Base-by-base conservation (phyloP, 2,888 invertebrate genomes). In the Zootermopsis nevadensis region DNA sequence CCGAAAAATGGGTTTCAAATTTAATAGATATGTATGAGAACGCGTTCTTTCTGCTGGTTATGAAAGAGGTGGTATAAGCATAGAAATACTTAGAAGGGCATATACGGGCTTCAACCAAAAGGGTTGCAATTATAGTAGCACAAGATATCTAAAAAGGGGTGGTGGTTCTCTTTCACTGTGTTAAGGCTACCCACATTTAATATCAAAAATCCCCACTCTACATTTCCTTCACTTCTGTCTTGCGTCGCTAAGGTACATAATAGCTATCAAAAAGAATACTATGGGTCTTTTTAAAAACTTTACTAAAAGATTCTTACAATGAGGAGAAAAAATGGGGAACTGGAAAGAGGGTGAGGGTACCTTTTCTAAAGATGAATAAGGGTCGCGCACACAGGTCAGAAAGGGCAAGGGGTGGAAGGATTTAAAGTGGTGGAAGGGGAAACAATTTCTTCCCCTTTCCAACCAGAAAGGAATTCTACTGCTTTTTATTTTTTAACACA, bases 301-400 rank as follows among this genome's bases (percentile, higher is more conserved):
- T 31, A 74, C 84, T 84, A 84, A 84, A 82, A 84, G 84, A 84
- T 82, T 84, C 77, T 82, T 80, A 84, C 77, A 84, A 79, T 79
- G 66, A 12, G 22, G 42, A 38, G 74, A 38, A 38, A 74, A 77
- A 83, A 83, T 80, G 80, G 81, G 74, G 60, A 83, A 83, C 35
- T 42, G 35, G 19, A 24, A 69, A 2, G 22, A 38, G 74, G 74
- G 81, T 76, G 74, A 48, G 80, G 72, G 83, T 74, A 60, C 81
- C 48, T 82, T 83, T 80, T 83, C 42, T 81, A 76, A 83, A 81
- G 83, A 80, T 76, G 55, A n/a, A 81, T 72, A 81, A 69, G 81
- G 69, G 69, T 72, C 69, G 81, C 33, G 81, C 38, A 72, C 69
- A 69, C 53, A 67, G 69, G 81, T 60, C 55, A 79, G 35, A 79